These are phyloP conservation scores for Noturus placidus DNA, from an alignment of 2,113 vertebrate genomes.

Conservation along the genomic window DNA sequence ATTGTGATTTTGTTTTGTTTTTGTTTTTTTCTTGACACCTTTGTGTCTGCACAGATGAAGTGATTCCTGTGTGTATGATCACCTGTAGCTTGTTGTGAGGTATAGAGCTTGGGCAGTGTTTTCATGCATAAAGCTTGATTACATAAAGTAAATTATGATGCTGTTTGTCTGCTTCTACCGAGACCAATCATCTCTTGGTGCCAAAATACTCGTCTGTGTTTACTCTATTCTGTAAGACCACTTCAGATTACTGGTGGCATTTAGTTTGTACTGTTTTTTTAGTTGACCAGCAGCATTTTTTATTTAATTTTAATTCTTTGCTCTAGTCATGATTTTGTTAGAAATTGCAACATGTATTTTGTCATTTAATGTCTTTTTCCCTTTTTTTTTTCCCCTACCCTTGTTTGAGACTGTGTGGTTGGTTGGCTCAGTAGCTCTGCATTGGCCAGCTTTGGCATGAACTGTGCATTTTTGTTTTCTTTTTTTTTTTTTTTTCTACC, in stretches of 20 bases:
- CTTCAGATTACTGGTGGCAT: constrained; percentile 22
- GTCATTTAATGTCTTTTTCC: constrained; percentile 1
- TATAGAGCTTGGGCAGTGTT: constrained; percentile 25
- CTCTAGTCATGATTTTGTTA: constrained; percentile 1
- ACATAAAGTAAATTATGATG: constrained; percentile 25
- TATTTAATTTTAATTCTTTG: constrained; percentile 16
- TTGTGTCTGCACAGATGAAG: constrained; percentile 47
- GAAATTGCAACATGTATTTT: constrained; percentile 9
- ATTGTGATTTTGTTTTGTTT: constrained; percentile 5
- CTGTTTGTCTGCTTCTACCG: constrained; percentile 30
- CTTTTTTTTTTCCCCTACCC: neutral
- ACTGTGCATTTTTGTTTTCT: constrained; percentile 32
- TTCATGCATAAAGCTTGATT: constrained; percentile 2
- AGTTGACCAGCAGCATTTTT: constrained; percentile 22
- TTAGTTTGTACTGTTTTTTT: constrained; percentile 13
- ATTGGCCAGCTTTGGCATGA: constrained; percentile 53
- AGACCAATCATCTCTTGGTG: constrained; percentile 50
- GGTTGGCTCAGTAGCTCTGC: constrained; percentile 46
- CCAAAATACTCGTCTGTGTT: constrained; percentile 42
- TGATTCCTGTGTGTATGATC: constrained; percentile 44
- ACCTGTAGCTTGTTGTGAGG: constrained; percentile 36
- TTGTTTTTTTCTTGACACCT: constrained; percentile 32
- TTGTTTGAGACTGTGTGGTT: constrained; percentile 35
- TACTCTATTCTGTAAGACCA: constrained; percentile 27
- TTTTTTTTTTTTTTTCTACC: constrained; percentile 43